Evolutionary conservation across 2,888 invertebrate genomes (phyloP).

Genomic region (Agonopterix arenella): DNA sequence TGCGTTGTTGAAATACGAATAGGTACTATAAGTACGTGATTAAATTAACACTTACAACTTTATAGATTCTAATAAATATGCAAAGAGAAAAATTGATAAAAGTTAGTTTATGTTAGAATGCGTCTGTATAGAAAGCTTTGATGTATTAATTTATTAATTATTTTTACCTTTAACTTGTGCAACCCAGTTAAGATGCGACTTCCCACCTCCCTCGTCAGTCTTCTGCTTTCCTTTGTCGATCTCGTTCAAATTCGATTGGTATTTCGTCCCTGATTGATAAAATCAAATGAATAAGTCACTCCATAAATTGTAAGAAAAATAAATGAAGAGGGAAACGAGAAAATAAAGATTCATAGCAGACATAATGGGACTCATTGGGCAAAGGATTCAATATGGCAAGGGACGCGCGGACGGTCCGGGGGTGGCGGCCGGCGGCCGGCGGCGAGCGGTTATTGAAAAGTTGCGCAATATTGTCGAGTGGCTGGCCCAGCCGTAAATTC

Average conservation of each 20-base stretch:
- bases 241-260: conserved; percentile 86
- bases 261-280: conserved; percentile 80
- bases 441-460: conserved; percentile 73
- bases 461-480: conserved; percentile 75
- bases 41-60: too few relatives aligned
- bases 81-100: neutral
- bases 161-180: conserved; percentile 65
- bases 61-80: neutral
- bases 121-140: too few relatives aligned
- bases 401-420: conserved; percentile 39
- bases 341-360: conserved; percentile 18
- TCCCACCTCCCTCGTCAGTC: conserved; percentile 77
- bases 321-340: conserved; percentile 16
- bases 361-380: conserved; percentile 45
- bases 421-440: conserved; percentile 21
- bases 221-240: conserved; percentile 89
- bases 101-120: neutral
- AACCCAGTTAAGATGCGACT: conserved; percentile 74
- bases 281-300: conserved; percentile 13
- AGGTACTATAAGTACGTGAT: too few relatives aligned
- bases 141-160: neutral
- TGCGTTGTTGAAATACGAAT: too few relatives aligned
- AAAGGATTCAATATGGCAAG: conserved; percentile 67
- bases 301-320: conserved; percentile 14
- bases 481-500: conserved; percentile 68